Evolutionary conservation across 2,797 vertebrate genomes (phyloP).

Genomic region (Yasuhikotakia modesta): DNA sequence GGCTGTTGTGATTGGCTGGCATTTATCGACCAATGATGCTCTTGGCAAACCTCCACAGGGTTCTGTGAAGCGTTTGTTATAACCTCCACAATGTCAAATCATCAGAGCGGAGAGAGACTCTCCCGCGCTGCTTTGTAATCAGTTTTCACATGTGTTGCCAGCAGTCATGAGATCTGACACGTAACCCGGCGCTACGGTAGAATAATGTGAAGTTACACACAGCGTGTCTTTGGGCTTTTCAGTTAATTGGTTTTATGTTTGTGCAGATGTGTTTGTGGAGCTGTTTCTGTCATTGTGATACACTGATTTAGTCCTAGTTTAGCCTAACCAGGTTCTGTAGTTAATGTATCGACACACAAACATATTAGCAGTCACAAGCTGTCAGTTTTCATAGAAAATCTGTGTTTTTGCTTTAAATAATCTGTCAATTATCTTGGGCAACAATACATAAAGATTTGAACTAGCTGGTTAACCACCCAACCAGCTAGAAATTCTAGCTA

Average conservation of each 20-base stretch:
- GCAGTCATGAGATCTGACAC: conserved; percentile 9
- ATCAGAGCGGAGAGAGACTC: not conserved
- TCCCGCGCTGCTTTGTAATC: not conserved
- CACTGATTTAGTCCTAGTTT: not conserved
- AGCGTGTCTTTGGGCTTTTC: not conserved
- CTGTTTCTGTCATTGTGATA: not conserved
- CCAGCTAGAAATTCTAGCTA: no score
- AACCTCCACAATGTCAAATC: conserved; percentile 7
- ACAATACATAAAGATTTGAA: not conserved
- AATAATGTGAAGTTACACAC: conserved; percentile 7
- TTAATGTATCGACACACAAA: no score
- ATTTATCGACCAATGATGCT: conserved; percentile 24
- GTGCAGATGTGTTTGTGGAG: not conserved
- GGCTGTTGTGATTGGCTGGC: conserved; percentile 48
- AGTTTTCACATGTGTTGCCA: conserved; percentile 26
- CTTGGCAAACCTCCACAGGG: conserved; percentile 31
- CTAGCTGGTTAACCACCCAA: no score
- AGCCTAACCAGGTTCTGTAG: conserved; percentile 7
- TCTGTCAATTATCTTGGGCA: not conserved
- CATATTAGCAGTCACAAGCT: no score
- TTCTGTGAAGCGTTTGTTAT: not conserved
- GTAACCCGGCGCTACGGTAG: no score
- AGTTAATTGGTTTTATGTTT: not conserved
- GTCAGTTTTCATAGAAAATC: not conserved
- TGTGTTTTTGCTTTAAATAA: no score